Conservation (phyloP, 2,113 vertebrate genomes). For the Lagopus leucura region DNA sequence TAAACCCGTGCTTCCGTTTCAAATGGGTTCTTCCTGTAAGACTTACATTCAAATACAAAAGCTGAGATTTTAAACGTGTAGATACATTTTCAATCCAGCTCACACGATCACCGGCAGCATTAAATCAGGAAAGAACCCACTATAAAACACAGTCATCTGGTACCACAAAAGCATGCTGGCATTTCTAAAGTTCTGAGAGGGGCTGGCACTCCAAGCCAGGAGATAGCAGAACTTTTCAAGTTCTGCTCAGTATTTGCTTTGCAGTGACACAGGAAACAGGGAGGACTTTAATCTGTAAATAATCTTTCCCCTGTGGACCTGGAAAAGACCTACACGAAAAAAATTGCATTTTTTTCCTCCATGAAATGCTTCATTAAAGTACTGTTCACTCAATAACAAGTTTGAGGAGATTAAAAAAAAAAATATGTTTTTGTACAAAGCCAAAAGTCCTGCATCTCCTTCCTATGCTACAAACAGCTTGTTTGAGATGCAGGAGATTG, state of each 20-base stretch:
- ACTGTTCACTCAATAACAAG: background rate
- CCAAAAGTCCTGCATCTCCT: background rate
- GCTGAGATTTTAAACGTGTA: background rate
- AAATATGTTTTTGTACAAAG: background rate
- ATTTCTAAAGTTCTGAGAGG: background rate
- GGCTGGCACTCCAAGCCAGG: background rate
- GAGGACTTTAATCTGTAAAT: constrained; percentile 4
- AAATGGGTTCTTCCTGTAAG: background rate
- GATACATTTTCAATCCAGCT: background rate
- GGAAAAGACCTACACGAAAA: background rate
- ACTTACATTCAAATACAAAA: background rate
- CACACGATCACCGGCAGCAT: background rate
- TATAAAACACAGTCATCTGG: background rate
- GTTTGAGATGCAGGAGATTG: background rate
- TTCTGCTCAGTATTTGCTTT: constrained; percentile 38
- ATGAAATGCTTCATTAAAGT: background rate
- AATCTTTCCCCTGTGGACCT: background rate
- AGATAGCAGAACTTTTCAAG: constrained; percentile 31
- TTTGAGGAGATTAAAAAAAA: background rate
- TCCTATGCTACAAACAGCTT: background rate
- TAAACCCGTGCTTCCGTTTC: background rate
- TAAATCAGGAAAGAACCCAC: constrained; percentile 7
- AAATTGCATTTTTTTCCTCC: background rate
- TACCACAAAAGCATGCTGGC: background rate
- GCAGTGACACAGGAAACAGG: constrained; percentile 8